phyloP scores from a whole-genome alignment of 2,888 invertebrate species.

The Amblyjoppa fuscipennis region DNA sequence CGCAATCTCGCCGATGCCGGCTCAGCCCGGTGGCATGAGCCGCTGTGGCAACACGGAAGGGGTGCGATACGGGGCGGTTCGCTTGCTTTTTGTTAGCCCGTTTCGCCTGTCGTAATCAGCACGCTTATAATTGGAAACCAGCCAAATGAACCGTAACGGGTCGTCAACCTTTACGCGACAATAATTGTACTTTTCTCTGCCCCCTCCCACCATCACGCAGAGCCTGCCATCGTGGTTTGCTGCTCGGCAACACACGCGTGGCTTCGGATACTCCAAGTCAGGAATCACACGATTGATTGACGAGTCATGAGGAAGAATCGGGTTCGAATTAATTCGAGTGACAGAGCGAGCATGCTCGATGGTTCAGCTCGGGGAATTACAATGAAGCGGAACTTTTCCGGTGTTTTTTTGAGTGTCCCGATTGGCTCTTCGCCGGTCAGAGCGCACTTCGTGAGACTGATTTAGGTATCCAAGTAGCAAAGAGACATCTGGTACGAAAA shows the following conservation, averaged over 20 bases:
- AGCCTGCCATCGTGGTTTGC: neutral
- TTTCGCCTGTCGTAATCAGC: constrained; percentile 75
- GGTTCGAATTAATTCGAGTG: neutral
- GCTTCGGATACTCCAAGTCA: neutral
- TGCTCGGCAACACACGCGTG: constrained; percentile 4
- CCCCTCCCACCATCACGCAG: neutral
- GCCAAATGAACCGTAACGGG: constrained; percentile 79
- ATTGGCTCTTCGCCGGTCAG: too few relatives aligned
- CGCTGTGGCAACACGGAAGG: constrained; percentile 57
- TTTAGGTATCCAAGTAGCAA: too few relatives aligned
- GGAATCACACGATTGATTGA: constrained; percentile 23
- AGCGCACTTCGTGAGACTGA: too few relatives aligned
- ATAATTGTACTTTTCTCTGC: constrained; percentile 35
- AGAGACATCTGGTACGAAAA: too few relatives aligned
- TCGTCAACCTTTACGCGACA: constrained; percentile 49
- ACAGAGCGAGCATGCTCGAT: neutral
- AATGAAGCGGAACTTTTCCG: neutral
- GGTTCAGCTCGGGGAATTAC: neutral
- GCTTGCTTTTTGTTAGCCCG: constrained; percentile 74
- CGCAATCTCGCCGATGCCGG: constrained; percentile 58
- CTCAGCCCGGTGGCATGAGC: constrained; percentile 36
- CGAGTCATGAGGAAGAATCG: neutral
- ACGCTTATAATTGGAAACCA: constrained; percentile 80
- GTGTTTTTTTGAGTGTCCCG: neutral
- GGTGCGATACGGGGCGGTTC: constrained; percentile 60